Evolutionary conservation across 1,140 invertebrate species (phyloP), one percentile per base, ranked within the genome.

Genomic region (Calephelis virginiensis): DNA sequence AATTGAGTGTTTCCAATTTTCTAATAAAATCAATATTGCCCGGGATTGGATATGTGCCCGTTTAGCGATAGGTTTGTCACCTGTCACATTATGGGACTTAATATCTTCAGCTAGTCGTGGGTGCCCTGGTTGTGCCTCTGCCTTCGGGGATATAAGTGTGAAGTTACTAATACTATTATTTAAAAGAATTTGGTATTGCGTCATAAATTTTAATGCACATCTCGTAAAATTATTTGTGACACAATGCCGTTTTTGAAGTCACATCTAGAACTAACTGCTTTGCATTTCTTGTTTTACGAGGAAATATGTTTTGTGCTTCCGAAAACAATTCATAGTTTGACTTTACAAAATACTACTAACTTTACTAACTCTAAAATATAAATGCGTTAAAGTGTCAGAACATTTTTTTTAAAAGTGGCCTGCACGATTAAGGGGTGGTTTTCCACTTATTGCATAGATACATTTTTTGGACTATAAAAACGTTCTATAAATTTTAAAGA

Each of bases 391-490:
- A 48, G 47, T 48, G 47, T 48, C 10, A 13, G 6, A 2, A 48
- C 7, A n/a, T n/a, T 11, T 48, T 5, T 11, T 48, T 48, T 48
- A 48, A 48, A 11, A 48, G 12, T 11, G 47, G 47, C 5, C n/a
- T 48, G 47, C 47, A 48, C 5, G 47, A n/a, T 48, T n/a, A 48
- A n/a, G n/a, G n/a, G 47, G 47, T 48, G 47, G 47, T 48, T 48
- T 48, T n/a, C 47, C 47, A 48, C 47, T n/a, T n/a, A 48, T 48
- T 48, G 47, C 47, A 11, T 10, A 6, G 11, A 48, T n/a, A 48
- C 10, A 48, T 48, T 48, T 48, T 49, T 13, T 49, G n/a, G n/a
- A 14, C 48, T 13, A 49, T 49, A n/a, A n/a, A n/a, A n/a, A n/a
- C n/a, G n/a, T n/a, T n/a, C n/a, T n/a, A n/a, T n/a, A n/a, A n/a